phyloP scores from a whole-genome alignment of 2,888 invertebrate genomes.

The Caenorhabditis doughertyi region DNA sequence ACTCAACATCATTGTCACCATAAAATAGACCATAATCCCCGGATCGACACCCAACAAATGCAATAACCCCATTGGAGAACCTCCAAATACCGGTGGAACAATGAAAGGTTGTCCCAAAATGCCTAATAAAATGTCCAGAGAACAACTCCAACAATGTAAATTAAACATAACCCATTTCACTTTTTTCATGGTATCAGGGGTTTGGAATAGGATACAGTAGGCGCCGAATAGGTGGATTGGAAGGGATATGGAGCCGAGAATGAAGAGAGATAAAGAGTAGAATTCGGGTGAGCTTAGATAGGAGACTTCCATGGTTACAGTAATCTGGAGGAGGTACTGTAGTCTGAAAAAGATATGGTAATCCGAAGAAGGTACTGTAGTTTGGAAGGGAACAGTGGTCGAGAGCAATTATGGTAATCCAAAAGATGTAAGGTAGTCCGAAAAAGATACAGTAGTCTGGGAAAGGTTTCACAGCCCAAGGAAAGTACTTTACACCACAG shows the following conservation, averaged over 20 bases:
- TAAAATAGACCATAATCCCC: constrained; percentile 9
- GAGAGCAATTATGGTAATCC: too few species aligned
- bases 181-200: constrained; percentile 28
- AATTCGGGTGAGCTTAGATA: constrained; percentile 22
- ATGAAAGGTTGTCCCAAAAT: constrained; percentile 23
- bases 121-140: constrained; percentile 11
- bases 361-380: too few species aligned
- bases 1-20: constrained; percentile 16
- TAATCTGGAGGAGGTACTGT: too few species aligned
- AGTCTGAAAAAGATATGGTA: too few species aligned
- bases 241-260: background rate
- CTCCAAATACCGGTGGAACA: constrained; percentile 24
- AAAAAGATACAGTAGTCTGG: too few species aligned
- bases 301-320: constrained; percentile 4
- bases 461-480: too few species aligned
- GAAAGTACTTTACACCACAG: too few species aligned
- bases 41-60: constrained; percentile 1
- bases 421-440: too few species aligned
- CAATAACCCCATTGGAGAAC: constrained; percentile 5
- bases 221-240: constrained; percentile 33
- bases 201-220: constrained; percentile 38
- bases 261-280: constrained; percentile 3
- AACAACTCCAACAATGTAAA: constrained; percentile 19
- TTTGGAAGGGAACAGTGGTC: too few species aligned
- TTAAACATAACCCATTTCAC: constrained; percentile 51